Conservation (phyloP, 2,113 vertebrate species). For the Anser cygnoides region DNA sequence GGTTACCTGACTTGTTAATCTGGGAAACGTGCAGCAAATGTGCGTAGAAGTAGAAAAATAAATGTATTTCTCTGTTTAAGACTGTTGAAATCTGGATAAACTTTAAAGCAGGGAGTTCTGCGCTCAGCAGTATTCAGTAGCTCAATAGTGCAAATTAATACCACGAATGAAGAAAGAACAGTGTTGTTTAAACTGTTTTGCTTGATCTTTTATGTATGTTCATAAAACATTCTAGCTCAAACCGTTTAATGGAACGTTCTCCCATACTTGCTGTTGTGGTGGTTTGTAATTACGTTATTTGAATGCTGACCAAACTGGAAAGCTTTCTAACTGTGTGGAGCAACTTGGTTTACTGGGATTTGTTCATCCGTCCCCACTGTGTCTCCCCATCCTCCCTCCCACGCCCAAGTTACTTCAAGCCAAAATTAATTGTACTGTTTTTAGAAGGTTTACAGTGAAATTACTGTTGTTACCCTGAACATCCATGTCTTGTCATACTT, state of each 20-base stretch:
- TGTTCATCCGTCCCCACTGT: background rate
- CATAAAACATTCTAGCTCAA: background rate
- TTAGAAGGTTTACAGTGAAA: background rate
- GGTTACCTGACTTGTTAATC: background rate
- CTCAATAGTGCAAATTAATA: background rate
- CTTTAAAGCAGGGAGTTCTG: background rate
- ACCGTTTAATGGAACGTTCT: background rate
- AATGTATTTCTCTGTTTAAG: background rate
- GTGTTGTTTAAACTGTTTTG: background rate
- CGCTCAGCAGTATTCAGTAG: background rate
- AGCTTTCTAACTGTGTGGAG: slow-evolving; percentile 6
- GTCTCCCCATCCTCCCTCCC: background rate
- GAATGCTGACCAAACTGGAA: slow-evolving; percentile 23
- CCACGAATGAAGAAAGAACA: background rate
- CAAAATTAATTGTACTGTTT: background rate
- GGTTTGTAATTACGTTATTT: slow-evolving; percentile 14
- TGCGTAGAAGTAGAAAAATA: background rate
- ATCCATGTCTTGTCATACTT: background rate
- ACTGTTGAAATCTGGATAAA: background rate
- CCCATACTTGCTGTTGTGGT: background rate
- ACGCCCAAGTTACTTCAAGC: background rate
- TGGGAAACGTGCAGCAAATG: background rate
- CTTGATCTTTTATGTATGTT: background rate
- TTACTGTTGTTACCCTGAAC: background rate
- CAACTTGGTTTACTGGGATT: background rate